Base-by-base conservation (phyloP, 2,113 vertebrate genomes). In the Cromileptes altivelis region DNA sequence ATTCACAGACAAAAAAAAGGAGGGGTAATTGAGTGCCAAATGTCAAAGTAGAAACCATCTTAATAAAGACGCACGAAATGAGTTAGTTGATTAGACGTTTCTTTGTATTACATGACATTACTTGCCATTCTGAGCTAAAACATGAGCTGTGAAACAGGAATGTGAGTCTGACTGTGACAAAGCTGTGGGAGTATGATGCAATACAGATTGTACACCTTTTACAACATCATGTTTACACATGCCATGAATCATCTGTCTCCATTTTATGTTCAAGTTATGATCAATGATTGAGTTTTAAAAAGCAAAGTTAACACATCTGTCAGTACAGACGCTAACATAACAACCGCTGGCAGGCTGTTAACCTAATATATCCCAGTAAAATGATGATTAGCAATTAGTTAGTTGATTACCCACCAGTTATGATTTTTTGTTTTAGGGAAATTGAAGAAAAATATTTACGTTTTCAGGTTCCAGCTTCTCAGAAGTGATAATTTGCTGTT, bases 81-180 rank as follows among this genome's bases (percentile, higher is more conserved):
- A 61, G 14, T 45, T 33, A 18, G 40, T 49, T 49, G 2, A 64
- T 23, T 56, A 71, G 12, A 19, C 17, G 27, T 52, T 45, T 74
- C n/a, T 55, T 64, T 42, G 77, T 50, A 17, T 49, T 58, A 27
- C 50, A 75, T 80, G 85, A 88, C 63, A 7, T 70, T 50, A 89
- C 81, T 77, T 86, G 87, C 63, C 33, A 47, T 33, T 18, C 50
- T 63, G 49, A 37, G 27, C 68, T 47, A 81, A 81, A 73, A 62
- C 56, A 75, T 75, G 85, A 89, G 70, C 84, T 74, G 79, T 71
- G 57, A 65, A 25, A 74, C 40, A 85, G 85, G 87, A 90, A 91
- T 89, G 79, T 68, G 72, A 72, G 77, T 61, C 63, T 33, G 58
- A 70, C 21, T 15, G 18, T 42, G 61, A 69, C 50, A 79, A 69